Conservation (phyloP, 2,797 vertebrate species). For the Semotilus atromaculatus region DNA sequence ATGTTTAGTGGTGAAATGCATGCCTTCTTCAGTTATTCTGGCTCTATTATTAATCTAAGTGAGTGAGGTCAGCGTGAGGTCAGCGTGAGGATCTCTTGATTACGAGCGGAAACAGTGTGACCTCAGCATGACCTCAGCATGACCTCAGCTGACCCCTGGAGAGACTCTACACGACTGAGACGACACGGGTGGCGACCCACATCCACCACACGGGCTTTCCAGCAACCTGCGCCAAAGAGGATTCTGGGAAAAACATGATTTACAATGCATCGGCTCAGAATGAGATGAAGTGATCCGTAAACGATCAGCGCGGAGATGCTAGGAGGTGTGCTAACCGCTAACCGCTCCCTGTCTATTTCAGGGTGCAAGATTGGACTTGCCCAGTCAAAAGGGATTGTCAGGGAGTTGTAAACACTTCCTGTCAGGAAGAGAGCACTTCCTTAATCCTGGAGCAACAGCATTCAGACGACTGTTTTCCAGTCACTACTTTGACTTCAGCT, state of each 20-base stretch:
- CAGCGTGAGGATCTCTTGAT: constrained; percentile 56
- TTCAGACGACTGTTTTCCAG: constrained; percentile 66
- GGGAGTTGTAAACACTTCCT: constrained; percentile 85
- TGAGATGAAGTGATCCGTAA: not conserved
- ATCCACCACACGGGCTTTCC: constrained; percentile 60
- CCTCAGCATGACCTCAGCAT: constrained; percentile 71
- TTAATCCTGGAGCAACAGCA: constrained; percentile 78
- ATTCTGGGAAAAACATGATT: not conserved
- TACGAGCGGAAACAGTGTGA: constrained; percentile 63
- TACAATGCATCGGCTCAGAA: not conserved
- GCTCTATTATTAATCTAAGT: not conserved
- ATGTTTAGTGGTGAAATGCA: not conserved
- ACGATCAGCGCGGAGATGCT: constrained; percentile 38
- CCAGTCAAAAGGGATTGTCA: constrained; percentile 83
- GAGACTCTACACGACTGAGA: constrained; percentile 20
- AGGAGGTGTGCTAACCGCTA: constrained; percentile 44
- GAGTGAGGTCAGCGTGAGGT: constrained; percentile 42
- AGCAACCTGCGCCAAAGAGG: constrained; percentile 10
- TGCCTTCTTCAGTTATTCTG: not conserved
- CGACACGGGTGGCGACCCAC: constrained; percentile 64
- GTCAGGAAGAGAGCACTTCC: constrained; percentile 84
- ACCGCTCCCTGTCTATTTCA: constrained; percentile 63
- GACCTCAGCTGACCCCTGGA: constrained; percentile 67
- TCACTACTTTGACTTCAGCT: constrained; percentile 10
- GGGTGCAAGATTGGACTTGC: constrained; percentile 72